Evolutionary conservation across 2,797 vertebrate genomes (phyloP), one percentile per base, ranked within the genome.

Genomic region (Tragopan temminckii): DNA sequence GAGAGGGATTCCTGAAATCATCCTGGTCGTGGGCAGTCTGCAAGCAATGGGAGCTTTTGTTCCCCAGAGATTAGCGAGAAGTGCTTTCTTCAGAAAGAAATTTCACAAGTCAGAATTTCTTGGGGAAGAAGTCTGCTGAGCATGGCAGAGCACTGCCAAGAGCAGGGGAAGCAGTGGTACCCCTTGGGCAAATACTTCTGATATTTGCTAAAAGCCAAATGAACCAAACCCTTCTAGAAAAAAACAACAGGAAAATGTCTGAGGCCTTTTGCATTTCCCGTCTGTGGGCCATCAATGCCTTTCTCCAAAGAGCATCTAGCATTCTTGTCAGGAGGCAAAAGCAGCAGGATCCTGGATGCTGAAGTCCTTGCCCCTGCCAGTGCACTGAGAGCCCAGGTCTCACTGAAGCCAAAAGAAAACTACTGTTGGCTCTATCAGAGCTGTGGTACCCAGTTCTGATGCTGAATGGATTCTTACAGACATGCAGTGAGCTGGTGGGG

Each of bases 171-270:
- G 76, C 31, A 3, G 40, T 62, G 33, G 42, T 63, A 59, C 13
- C 57, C 43, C 33, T 74, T 85, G 81, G 79, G 59, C 63, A 69
- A 81, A 79, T 25, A 42, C 35, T 84, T 79, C 43, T 57, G 14
- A 11, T 48, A 33, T 52, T 80, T 96, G 79, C 79, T 66, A 80
- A 59, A 71, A 91, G 29, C 31, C 50, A 25, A 63, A 93, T 63
- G 62, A 89, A 77, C 59, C 29, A 92, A 82, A 53, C 55, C 38
- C 38, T 80, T 29, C 33, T 3, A 31, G 64, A 53, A 53, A 42
- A 72, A 91, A 91, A 76, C n/a, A 48, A 11, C 0, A 52, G 18
- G 9, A 20, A 79, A 82, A 71, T 77, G 87, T 82, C 81, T 71
- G 19, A 40, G 43, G 18, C 18, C 35, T 40, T 62, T 66, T 40